phyloP scores from a whole-genome alignment of 2,888 invertebrate genomes.

The Drosophila prostipennis region DNA sequence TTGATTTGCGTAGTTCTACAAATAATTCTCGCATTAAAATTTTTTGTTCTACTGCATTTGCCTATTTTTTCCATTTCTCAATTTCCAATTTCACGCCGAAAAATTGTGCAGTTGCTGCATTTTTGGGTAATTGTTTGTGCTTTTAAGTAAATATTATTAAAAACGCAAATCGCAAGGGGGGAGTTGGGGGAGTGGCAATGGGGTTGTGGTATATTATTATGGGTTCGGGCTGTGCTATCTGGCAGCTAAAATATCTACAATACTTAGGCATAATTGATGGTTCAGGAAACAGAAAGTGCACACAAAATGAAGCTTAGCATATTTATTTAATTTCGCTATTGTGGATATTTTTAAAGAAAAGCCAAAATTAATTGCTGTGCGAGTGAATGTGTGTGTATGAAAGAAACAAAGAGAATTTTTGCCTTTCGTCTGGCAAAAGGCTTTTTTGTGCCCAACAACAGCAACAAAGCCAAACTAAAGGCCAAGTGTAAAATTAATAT shows the following conservation, averaged over 20 bases:
- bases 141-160: conserved; percentile 77
- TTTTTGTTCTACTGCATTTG: conserved; percentile 40
- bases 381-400: conserved; percentile 36
- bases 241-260: conserved; percentile 48
- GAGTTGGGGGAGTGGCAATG: background rate
- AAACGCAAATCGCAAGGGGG: conserved; percentile 61
- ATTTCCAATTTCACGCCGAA: conserved; percentile 41
- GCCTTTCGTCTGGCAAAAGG: conserved; percentile 19
- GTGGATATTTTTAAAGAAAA: conserved; percentile 70
- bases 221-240: conserved; percentile 19
- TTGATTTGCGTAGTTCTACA: conserved; percentile 64
- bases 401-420: conserved; percentile 44
- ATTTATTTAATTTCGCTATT: conserved; percentile 74
- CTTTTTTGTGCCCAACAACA: conserved; percentile 44
- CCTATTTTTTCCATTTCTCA: conserved; percentile 31
- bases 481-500: conserved; percentile 84
- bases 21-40: conserved; percentile 45
- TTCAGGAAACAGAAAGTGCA: conserved; percentile 63
- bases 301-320: conserved; percentile 60
- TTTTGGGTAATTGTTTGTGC: conserved; percentile 74
- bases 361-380: conserved; percentile 72
- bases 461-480: conserved; percentile 71
- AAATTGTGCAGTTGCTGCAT: conserved; percentile 52
- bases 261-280: conserved; percentile 74
- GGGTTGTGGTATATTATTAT: conserved; percentile 4